Evolutionary conservation across 2,888 invertebrate genomes (phyloP), one percentile per base, ranked within the genome.

Genomic region (Troilus luridus): DNA sequence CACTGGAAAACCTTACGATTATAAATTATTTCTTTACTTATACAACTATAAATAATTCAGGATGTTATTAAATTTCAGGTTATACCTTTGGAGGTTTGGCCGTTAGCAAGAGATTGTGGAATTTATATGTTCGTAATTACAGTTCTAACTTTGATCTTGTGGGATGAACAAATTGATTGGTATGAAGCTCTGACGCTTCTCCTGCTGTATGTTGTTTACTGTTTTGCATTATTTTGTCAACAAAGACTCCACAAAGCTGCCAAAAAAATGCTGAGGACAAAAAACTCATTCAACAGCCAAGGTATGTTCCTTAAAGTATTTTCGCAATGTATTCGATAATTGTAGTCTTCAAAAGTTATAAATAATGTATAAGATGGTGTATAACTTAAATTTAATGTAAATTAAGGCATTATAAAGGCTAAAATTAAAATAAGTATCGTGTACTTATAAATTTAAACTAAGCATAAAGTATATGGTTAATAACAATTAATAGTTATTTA

Each of bases 81-180:
- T 0, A 96, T 98, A 60, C 95, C 96, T 93, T 95, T 98, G 89
- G 97, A 98, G 93, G 96, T 96, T 95, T 96, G 96, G 94, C 97
- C 98, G 0, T 95, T 98, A 41, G 96, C 97, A 0, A 95, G 98
- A 92, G 98, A 98, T 93, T 97, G 97, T 88, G 93, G 96, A 12
- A 96, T 98, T 91, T 98, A 98, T 94, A 95, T 96, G 92, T 93
- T 97, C 56, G 96, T 97, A 88, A 96, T 98, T 0, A 94, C 95
- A 14, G 95, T 96, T 3, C 94, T 98, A 58, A 96, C 98, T 0
- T 93, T 95, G 1, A 95, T 98, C 88, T 96, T 98, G 59, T 97
- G 97, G 96, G 98, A 98, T 93, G 96, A 96, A 3, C 94, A 94
- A 91, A 96, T 98, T 59, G 96, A 95, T 92, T 98, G 98, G 97